Evolutionary conservation across 2,113 vertebrate genomes (phyloP).

Genomic region (Phrynosoma platyrhinos): DNA sequence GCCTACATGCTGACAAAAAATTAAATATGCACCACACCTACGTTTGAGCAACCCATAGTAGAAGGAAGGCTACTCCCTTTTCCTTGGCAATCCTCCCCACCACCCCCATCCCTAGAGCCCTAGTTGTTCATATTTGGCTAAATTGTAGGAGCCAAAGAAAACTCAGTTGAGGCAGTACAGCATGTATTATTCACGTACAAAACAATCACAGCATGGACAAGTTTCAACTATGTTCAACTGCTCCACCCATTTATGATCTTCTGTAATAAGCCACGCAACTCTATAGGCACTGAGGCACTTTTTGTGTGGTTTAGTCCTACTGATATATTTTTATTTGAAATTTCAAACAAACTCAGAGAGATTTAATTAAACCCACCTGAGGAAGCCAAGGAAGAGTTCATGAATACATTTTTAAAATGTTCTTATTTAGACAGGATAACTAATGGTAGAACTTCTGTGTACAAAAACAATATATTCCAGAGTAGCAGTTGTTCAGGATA

Average conservation of each 20-base stretch:
- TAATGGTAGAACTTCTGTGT: neutral
- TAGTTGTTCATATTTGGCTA: constrained; percentile 23
- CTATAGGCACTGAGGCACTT: neutral
- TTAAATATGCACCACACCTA: neutral
- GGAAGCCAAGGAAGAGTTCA: neutral
- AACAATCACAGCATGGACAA: neutral
- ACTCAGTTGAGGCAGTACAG: neutral
- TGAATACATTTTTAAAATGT: neutral
- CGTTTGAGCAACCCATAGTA: neutral
- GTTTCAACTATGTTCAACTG: neutral
- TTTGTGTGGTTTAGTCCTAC: neutral
- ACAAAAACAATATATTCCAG: neutral
- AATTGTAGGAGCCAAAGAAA: neutral
- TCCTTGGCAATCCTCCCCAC: constrained; percentile 2
- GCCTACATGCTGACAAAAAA: neutral
- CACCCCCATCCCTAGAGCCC: neutral
- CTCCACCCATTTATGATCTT: neutral
- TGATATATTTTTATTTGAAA: neutral
- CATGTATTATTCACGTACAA: constrained; percentile 26
- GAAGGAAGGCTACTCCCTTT: neutral
- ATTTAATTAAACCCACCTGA: neutral
- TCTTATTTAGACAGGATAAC: neutral
- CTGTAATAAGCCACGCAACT: neutral
- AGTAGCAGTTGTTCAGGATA: too few relatives aligned
- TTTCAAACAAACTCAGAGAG: neutral